These are phyloP conservation scores for Drosophila affinis DNA, from an alignment of 2,888 invertebrate genomes.

Conservation along the genomic window DNA sequence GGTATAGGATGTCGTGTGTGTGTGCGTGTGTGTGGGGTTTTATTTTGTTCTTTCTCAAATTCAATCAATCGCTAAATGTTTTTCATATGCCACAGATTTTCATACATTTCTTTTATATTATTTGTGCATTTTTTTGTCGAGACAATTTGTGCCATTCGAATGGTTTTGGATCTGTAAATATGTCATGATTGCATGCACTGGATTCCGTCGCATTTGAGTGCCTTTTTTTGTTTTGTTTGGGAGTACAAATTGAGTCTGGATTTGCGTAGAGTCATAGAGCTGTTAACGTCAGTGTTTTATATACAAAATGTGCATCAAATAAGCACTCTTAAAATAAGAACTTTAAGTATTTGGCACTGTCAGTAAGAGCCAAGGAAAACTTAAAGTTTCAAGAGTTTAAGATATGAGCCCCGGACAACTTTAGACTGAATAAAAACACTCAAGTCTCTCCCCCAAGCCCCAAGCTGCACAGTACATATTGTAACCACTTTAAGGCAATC, in stretches of 20 bases:
- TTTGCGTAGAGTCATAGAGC: slow-evolving; percentile 3
- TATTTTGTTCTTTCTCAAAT: slow-evolving; percentile 22
- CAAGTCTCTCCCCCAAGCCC: neutral
- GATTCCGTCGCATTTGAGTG: neutral
- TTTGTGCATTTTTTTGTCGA: slow-evolving; percentile 14
- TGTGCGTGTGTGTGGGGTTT: neutral
- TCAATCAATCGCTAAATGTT: slow-evolving; percentile 41
- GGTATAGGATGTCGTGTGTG: neutral
- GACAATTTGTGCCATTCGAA: slow-evolving; percentile 33
- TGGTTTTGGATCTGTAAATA: slow-evolving; percentile 29
- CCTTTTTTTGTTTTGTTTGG: neutral
- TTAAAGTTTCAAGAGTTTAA: neutral
- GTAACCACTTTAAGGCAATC: slow-evolving; percentile 10
- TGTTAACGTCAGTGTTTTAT: slow-evolving; percentile 1
- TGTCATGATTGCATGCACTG: slow-evolving; percentile 20
- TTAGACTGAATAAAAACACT: neutral
- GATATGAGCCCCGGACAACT: neutral
- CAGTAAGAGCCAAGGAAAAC: neutral
- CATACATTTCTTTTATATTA: slow-evolving; percentile 30
- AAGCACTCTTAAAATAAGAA: neutral
- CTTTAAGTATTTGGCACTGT: neutral
- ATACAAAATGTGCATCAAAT: neutral
- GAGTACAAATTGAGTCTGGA: neutral
- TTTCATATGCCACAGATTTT: slow-evolving; percentile 23
- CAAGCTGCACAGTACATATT: slow-evolving; percentile 7